phyloP scores from a whole-genome alignment of 2,797 vertebrate species.

The Pseudocheirus occidentalis region DNA sequence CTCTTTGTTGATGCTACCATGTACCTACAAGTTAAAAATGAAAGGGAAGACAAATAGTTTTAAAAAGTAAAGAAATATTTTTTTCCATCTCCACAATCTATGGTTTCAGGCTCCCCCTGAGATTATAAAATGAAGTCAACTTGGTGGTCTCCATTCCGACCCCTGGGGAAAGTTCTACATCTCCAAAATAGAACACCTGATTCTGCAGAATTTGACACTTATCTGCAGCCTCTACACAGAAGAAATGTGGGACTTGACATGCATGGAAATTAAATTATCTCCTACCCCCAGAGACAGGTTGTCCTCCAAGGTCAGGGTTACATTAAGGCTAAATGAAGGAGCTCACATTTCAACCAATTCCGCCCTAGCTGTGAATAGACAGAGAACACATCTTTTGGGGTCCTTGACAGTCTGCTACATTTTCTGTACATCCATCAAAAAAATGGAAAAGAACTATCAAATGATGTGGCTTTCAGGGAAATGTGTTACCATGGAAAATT shows the following conservation, averaged over 20 bases:
- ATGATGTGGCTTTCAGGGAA: slow-evolving; percentile 59
- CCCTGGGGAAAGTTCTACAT: slow-evolving; percentile 67
- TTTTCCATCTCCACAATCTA: slow-evolving; percentile 60
- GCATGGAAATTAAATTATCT: slow-evolving; percentile 86
- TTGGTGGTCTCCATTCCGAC: slow-evolving; percentile 78
- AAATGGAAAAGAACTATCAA: slow-evolving; percentile 28
- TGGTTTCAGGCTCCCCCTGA: slow-evolving; percentile 70
- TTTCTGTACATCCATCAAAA: slow-evolving; percentile 59
- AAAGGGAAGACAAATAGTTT: slow-evolving; percentile 71
- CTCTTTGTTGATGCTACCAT: slow-evolving; percentile 66
- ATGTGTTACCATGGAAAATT: slow-evolving; percentile 53
- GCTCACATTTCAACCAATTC: slow-evolving; percentile 78
- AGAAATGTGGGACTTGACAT: slow-evolving; percentile 79
- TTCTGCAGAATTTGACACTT: slow-evolving; percentile 83
- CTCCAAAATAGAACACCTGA: slow-evolving; percentile 79
- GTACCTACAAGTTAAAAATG: slow-evolving; percentile 68
- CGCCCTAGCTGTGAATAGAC: slow-evolving; percentile 62
- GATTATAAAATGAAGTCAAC: slow-evolving; percentile 78
- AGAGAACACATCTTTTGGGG: slow-evolving; percentile 53
- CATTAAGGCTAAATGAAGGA: slow-evolving; percentile 72
- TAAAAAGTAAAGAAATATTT: slow-evolving; percentile 64
- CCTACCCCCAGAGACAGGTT: slow-evolving; percentile 69
- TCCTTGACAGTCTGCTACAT: slow-evolving; percentile 54
- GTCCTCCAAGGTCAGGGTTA: slow-evolving; percentile 80
- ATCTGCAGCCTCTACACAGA: slow-evolving; percentile 76